Evolutionary conservation across 1,140 invertebrate species (phyloP), one percentile per base, ranked within the genome.

Genomic region (Leptinotarsa defecta): DNA sequence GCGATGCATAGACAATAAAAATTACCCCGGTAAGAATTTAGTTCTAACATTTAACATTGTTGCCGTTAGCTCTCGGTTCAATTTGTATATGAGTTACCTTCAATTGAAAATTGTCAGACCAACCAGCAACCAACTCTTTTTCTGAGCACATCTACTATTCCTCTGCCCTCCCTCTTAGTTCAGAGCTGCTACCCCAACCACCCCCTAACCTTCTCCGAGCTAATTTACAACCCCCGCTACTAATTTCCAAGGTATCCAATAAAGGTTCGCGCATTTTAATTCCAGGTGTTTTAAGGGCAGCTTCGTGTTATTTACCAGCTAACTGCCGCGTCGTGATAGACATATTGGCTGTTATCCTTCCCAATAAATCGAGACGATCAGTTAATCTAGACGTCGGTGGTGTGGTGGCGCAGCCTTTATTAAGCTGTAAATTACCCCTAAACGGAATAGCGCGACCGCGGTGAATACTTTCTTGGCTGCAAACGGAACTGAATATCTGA

Each of bases 321-420:
- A 68, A 76, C 71, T 68, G 64, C 69, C 70, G 64, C 49, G 69
- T 63, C 74, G 62, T 78, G 77, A 78, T 78, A 76, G 77, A 78
- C 74, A 76, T 78, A 78, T 78, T 78, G 77, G 77, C 77, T 74
- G 77, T 78, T 73, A 78, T 78, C 75, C 75, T 76, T 71, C 77
- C 69, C 77, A 78, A 78, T 78, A 78, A 78, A 78, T 78, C 73
- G 77, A 70, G 74, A 75, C 77, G 77, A 78, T 78, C 77, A 78
- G 77, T 78, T 78, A 78, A 78, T 78, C 75, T 78, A 70, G 74
- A 74, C 77, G 74, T 70, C 65, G 73, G 73, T 17, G 52, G 52
- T 74, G 70, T 71, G 62, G 68, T 77, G 73, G 6, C 24, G 24
- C 49, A 69, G 74, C 76, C 57, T 73, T 77, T 77, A 77, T 77